phyloP scores from a whole-genome alignment of 2,888 invertebrate genomes.

The Andrena marginata region DNA sequence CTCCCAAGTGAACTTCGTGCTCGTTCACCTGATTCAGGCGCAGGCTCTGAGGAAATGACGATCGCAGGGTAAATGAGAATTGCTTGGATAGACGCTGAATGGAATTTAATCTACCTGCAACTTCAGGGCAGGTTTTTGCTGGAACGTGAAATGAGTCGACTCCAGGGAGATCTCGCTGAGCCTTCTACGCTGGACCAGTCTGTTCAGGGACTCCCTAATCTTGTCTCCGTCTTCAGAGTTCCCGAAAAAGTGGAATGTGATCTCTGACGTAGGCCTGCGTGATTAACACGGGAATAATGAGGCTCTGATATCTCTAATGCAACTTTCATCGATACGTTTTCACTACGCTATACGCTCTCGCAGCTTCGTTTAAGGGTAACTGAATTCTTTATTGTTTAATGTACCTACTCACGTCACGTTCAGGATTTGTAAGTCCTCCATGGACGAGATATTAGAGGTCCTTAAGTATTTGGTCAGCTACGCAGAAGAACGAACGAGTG shows the following conservation, averaged over 20 bases:
- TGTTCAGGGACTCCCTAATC: slow-evolving; percentile 86
- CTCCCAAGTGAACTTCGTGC: slow-evolving; percentile 88
- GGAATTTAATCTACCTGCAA: slow-evolving; percentile 87
- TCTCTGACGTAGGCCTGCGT: slow-evolving; percentile 81
- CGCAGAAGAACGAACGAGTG: slow-evolving; percentile 76
- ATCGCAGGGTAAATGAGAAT: neutral
- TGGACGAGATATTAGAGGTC: slow-evolving; percentile 89
- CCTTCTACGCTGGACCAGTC: slow-evolving; percentile 88
- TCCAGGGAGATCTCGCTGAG: slow-evolving; percentile 88
- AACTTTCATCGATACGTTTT: neutral
- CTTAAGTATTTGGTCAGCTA: slow-evolving; percentile 89
- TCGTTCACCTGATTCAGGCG: slow-evolving; percentile 80
- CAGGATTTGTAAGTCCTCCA: slow-evolving; percentile 88
- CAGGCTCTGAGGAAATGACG: slow-evolving; percentile 76
- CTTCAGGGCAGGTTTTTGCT: slow-evolving; percentile 90
- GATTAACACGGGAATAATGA: slow-evolving; percentile 31
- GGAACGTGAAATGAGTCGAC: slow-evolving; percentile 89
- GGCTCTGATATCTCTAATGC: neutral
- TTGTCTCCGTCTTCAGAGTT: slow-evolving; percentile 86
- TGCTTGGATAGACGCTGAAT: neutral
- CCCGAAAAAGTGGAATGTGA: slow-evolving; percentile 85
- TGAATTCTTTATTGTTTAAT: slow-evolving; percentile 57
- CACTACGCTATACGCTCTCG: neutral
- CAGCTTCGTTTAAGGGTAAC: slow-evolving; percentile 11
- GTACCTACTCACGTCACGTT: slow-evolving; percentile 88